A percentile compares a stretch with the other conserved stretches of the same genome.
Evolutionary conservation across 1,140 invertebrate species (phyloP).

Genomic region (Zophobas morio): DNA sequence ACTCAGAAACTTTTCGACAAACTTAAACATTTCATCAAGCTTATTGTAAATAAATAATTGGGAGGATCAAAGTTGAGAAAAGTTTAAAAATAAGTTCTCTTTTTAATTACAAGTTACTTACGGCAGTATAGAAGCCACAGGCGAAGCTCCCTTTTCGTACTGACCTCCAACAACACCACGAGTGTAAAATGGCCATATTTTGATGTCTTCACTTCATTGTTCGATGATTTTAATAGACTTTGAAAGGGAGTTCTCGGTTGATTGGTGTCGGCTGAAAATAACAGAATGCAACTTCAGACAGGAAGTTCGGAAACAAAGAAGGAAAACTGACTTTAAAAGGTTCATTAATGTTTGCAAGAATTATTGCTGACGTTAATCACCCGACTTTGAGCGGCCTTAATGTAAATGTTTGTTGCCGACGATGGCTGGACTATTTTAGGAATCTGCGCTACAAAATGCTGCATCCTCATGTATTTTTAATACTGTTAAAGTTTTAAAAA

Average conservation of each 20-base stretch:
- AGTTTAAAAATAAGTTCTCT: slow-evolving; percentile 13
- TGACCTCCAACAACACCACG: slow-evolving; percentile 87
- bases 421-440: too few species aligned
- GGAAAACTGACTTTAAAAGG: slow-evolving; percentile 14
- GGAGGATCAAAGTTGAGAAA: slow-evolving; percentile 3
- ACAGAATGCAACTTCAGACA: slow-evolving; percentile 13
- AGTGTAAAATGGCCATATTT: slow-evolving; percentile 83
- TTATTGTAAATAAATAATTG: slow-evolving; percentile 32
- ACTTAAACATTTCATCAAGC: slow-evolving; percentile 13
- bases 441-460: too few species aligned
- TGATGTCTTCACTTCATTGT: slow-evolving; percentile 26
- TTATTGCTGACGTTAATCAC: slow-evolving; percentile 12
- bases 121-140: slow-evolving; percentile 81
- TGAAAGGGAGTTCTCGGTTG: slow-evolving; percentile 9
- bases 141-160: slow-evolving; percentile 84
- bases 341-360: slow-evolving; percentile 26
- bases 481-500: too few species aligned
- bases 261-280: slow-evolving; percentile 33
- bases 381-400: not conserved
- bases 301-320: not conserved
- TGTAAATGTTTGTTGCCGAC: slow-evolving; percentile 12
- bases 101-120: slow-evolving; percentile 69
- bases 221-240: slow-evolving; percentile 21
- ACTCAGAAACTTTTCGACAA: not conserved
- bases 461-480: too few species aligned